Conservation (phyloP, 2,888 invertebrate genomes). For the Epistrophella euchroma region DNA sequence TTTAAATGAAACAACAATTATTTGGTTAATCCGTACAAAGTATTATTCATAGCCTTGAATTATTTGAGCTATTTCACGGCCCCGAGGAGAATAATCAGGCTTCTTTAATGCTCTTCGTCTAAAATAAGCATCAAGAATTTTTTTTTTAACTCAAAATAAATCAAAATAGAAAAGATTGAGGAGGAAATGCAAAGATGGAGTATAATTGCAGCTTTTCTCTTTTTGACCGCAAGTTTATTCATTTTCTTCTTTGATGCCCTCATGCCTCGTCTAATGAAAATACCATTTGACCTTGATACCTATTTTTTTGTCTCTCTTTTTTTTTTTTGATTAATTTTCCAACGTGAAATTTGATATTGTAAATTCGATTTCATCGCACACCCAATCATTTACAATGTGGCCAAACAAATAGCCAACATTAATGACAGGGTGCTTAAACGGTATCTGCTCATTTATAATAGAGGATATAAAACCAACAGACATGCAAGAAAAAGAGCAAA, state of each 20-base stretch:
- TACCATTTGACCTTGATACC: not conserved
- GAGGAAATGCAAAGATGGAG: no score
- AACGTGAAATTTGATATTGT: conserved; percentile 16
- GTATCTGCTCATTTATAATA: conserved; percentile 38
- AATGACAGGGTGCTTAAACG: conserved; percentile 31
- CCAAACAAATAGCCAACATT: conserved; percentile 53
- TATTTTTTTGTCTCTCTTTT: not conserved
- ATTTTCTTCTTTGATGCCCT: not conserved
- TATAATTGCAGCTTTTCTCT: not conserved
- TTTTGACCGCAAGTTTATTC: not conserved
- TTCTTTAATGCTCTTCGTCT: no score
- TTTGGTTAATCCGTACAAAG: no score
- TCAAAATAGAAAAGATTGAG: no score
- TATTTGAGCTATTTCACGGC: no score
- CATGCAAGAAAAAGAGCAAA: conserved; percentile 1
- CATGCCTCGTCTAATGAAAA: not conserved
- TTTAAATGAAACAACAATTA: no score
- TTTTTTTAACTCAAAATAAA: no score
- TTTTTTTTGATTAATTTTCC: not conserved
- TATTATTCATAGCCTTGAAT: no score
- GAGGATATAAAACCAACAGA: conserved; percentile 13
- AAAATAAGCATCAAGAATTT: no score
- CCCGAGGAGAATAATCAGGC: no score
- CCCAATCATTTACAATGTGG: conserved; percentile 45
- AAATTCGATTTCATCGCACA: conserved; percentile 38